Evolutionary conservation across 2,888 invertebrate species (phyloP), one percentile per base, ranked within the genome.

Genomic region (Andrena bicolor): DNA sequence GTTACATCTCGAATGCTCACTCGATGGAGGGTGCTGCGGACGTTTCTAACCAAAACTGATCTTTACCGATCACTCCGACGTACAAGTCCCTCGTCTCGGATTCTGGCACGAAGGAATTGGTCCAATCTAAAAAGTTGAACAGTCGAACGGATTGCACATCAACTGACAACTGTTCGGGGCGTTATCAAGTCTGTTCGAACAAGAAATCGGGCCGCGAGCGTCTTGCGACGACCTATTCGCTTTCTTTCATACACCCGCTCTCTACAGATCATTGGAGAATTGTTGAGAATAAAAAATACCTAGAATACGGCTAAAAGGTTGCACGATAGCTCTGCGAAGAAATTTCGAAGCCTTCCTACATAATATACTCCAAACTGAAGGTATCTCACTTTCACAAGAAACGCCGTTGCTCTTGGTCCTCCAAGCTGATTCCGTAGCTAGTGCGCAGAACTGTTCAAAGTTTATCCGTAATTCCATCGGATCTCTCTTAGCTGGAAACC

Each of bases 391-490:
- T 93, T 94, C 93, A 84, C 91, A 91, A 89, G 90, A 91, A 61
- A 92, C 88, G 83, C 93, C 92, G 86, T 94, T 93, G 88, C 82
- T 91, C 87, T 92, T 93, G 78, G 86, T 83, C 60, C 91, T 95
- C 95, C 95, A 96, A 91, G 90, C 95, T 94, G 95, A 96, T 95
- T 98, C 98, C 4, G 97, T 96, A 88, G 98, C 96, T 78, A 98
- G 95, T 69, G 96, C 96, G 93, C 97, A 97, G 94, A 98, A 98
- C 83, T 97, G 96, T 91, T 98, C 97, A 92, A 98, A 98, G 90
- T 96, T 96, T 88, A 97, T 95, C 78, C 94, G 93, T 86, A 94
- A 93, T 79, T 94, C 93, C 28, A 89, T 85, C 28, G 92, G 84
- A 68, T 92, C 91, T 28, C 89, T 91, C 63, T 91, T 92, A 56